Base-by-base conservation (phyloP, 2,888 invertebrate species). In the Malacosoma neustria region DNA sequence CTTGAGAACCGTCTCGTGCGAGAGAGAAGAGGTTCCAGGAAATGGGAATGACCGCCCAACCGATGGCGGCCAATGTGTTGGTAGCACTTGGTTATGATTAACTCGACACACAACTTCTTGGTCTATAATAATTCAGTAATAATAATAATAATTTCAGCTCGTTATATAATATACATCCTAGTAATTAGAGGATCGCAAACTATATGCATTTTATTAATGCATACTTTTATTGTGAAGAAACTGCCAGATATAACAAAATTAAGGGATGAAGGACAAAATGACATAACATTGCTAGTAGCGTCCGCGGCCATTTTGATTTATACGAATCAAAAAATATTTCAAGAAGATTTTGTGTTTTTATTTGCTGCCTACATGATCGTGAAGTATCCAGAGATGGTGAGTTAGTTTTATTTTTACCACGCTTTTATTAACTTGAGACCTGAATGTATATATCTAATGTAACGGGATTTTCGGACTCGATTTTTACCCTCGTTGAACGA, bases 101-200 rank as follows among this genome's bases (percentile, higher is more conserved):
- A n/a, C n/a, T n/a, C n/a, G n/a, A n/a, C n/a, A n/a, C n/a, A n/a
- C n/a, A n/a, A n/a, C n/a, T n/a, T n/a, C n/a, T n/a, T n/a, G n/a
- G n/a, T n/a, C n/a, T n/a, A n/a, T n/a, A n/a, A n/a, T n/a, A n/a
- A n/a, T n/a, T n/a, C n/a, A n/a, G n/a, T n/a, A n/a, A n/a, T n/a
- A n/a, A n/a, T n/a, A n/a, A n/a, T n/a, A n/a, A n/a, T n/a, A n/a
- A 7, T 57, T 62, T 14, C 62, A 80, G 80, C 62, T 7, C 72
- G 73, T 1, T 73, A 60, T 43, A 39, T 65, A 0, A 9, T 68
- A 5, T 75, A 69, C 46, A 38, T 72, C 1, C 37, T 76, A 2
- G 37, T 57, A 1, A 57, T 72, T 7, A 51, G 58, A 14, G 56
- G 48, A 0, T 44, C 59, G 0, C 52, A 64, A 9, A 49, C 48